Evolutionary conservation across 2,113 vertebrate genomes (phyloP), one percentile per base, ranked within the genome.

Genomic region (Heloderma charlesbogerti): DNA sequence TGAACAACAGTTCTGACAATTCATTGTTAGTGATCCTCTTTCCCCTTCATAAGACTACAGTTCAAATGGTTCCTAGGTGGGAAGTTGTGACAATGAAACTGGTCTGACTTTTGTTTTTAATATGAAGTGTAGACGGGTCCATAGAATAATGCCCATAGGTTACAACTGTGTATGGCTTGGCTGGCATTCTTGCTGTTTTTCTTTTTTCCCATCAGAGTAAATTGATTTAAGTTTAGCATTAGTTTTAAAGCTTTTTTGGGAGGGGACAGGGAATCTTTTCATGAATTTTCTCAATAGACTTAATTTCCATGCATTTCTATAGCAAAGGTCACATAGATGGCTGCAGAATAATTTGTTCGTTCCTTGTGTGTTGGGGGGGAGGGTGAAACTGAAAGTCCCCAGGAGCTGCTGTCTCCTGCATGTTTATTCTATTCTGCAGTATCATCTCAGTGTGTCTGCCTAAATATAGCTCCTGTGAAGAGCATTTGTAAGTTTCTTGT

Each of bases 361-460:
- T 91, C 87, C 90, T 93, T 88, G 77, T 85, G 74, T 92, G 93
- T 96, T 92, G 60, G 60, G 60, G n/a, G 93, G 80, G 95, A 4
- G 1, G 94, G 93, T 92, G 94, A 90, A 95, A 92, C 94, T 85
- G 90, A 79, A 90, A 95, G 95, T 95, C 95, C 94, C 96, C 54
- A 96, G 95, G 96, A 94, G 92, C 90, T 81, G 91, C 94, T 92
- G 95, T 94, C 96, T 97, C 95, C 95, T 95, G 96, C 94, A 95
- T 96, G 96, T 97, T 97, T 96, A 96, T 97, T 96, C 96, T 97
- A 96, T 96, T 97, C 95, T 84, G 96, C 96, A 94, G 96, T 96
- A 96, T 96, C 95, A 96, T 96, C 96, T 97, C 97, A 97, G 95
- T 95, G 95, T 91, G 95, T 96, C 95, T 95, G 94, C 91, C 96